Base-by-base conservation (phyloP, 1,140 invertebrate species). In the Trichoplusia ni region DNA sequence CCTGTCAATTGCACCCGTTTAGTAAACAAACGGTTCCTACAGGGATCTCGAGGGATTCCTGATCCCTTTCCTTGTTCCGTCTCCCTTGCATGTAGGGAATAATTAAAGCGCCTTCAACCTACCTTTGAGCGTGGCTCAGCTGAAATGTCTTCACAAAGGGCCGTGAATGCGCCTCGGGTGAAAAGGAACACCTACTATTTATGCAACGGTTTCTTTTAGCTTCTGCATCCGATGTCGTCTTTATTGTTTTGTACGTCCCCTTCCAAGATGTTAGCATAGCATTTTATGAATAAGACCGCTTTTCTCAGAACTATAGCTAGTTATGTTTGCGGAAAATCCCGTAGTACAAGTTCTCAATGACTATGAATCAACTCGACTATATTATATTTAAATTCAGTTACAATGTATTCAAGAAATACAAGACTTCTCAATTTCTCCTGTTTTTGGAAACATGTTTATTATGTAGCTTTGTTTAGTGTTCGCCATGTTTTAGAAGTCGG, bases 51-150 rank as follows among this genome's bases (percentile, higher is more conserved):
- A 51, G 70, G 58, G 65, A 66, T 71, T 31, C 63, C 31, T 61
- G 19, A 44, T 66, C 58, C 49, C 67, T 61, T 59, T 38, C 23
- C 29, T 64, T 60, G 51, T 58, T 19, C 16, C 61, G 35, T 40
- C 40, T 63, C 69, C 64, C 67, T 62, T 37, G 27, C 60, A 67
- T 67, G 77, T 70, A 64, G 71, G 70, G 64, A 80, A 83, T 86
- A 84, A 86, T 84, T 84, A 80, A 82, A 84, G 73, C 73, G 74
- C 67, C 71, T 80, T 46, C 70, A 79, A 71, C 66, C 65, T 69
- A 69, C 66, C 75, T 83, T 79, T 82, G 75, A 81, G 72, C 71
- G 71, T 70, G 73, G 61, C 75, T 77, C 64, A 61, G 61, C 80
- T 77, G 69, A 75, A 80, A 82, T 75, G 69, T 80, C 73, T 81